Evolutionary conservation across 92 coral and sea anemone species (phyloP).

Genomic region (Hydrozoanthus gracilis): DNA sequence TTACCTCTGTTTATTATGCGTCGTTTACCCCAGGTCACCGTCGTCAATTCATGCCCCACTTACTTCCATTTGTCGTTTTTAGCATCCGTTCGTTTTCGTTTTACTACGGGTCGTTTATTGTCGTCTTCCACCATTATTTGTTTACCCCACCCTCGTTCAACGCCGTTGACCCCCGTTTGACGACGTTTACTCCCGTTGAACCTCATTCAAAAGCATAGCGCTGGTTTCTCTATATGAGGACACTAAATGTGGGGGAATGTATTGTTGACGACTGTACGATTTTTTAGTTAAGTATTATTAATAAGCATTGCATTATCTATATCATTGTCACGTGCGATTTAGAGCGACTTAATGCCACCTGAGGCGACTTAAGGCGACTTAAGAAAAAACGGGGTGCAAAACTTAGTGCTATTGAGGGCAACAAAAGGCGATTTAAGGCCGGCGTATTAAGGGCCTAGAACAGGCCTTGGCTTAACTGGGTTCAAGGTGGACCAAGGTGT

Average conservation of each 20-base stretch:
- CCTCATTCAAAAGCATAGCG: slow-evolving; percentile 9
- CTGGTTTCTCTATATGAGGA: slow-evolving; percentile 8
- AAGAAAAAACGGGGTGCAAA: too few relatives aligned
- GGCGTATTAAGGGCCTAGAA: too few relatives aligned
- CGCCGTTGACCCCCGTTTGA: slow-evolving; percentile 1
- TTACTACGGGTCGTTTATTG: not conserved
- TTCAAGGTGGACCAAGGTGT: too few relatives aligned
- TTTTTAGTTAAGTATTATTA: not conserved
- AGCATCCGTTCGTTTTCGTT: not conserved
- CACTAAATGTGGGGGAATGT: slow-evolving; percentile 9
- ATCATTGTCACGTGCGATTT: not conserved
- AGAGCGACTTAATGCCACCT: not conserved
- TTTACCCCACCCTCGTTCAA: not conserved
- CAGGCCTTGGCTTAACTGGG: too few relatives aligned
- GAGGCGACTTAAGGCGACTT: too few relatives aligned
- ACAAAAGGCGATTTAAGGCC: too few relatives aligned
- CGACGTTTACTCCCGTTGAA: slow-evolving; percentile 4
- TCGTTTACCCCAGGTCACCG: slow-evolving; percentile 1
- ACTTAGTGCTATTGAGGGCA: too few relatives aligned
- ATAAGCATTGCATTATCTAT: not conserved
- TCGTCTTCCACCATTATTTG: not conserved
- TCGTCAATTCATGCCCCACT: not conserved
- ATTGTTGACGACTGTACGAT: not conserved
- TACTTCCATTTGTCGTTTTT: not conserved
- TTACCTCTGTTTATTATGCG: not conserved